These are phyloP conservation scores for Ibycter americanus DNA, from an alignment of 2,797 vertebrate species.

Conservation along the genomic window DNA sequence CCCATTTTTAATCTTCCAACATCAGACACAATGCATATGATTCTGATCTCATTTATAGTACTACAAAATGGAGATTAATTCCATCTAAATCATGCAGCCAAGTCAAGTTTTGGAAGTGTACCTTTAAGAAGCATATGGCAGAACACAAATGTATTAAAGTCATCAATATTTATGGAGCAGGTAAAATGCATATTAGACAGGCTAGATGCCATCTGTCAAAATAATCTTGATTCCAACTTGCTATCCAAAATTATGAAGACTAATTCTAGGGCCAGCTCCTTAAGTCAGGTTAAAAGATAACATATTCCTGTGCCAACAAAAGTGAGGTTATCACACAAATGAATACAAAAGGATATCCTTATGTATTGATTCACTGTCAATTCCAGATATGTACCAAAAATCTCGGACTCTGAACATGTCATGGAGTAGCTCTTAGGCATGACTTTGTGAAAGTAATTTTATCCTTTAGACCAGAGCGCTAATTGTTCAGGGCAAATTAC, in stretches of 20 bases:
- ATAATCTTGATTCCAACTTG: constrained; percentile 53
- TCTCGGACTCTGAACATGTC: background rate
- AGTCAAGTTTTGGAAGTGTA: constrained; percentile 48
- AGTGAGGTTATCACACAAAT: constrained; percentile 45
- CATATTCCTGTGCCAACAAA: constrained; percentile 41
- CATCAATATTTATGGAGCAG: constrained; percentile 71
- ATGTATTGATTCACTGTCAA: constrained; percentile 36
- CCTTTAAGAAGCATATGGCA: constrained; percentile 62
- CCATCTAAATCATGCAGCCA: background rate
- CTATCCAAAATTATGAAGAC: constrained; percentile 47
- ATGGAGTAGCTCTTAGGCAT: background rate
- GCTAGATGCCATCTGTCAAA: constrained; percentile 67
- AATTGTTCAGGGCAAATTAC: constrained; percentile 27
- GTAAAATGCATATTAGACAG: constrained; percentile 63
- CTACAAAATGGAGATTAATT: constrained; percentile 62
- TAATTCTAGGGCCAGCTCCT: constrained; percentile 47
- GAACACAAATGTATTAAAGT: constrained; percentile 58
- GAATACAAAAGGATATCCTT: constrained; percentile 24
- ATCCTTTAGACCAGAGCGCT: constrained; percentile 28
- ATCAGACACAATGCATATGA: background rate
- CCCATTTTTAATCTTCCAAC: background rate
- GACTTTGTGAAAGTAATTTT: constrained; percentile 46
- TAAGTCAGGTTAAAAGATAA: constrained; percentile 61
- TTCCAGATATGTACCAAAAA: constrained; percentile 22
- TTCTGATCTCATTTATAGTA: constrained; percentile 4